phyloP scores from a whole-genome alignment of 2,888 invertebrate genomes.

The Prosopocoilus inquinatus region DNA sequence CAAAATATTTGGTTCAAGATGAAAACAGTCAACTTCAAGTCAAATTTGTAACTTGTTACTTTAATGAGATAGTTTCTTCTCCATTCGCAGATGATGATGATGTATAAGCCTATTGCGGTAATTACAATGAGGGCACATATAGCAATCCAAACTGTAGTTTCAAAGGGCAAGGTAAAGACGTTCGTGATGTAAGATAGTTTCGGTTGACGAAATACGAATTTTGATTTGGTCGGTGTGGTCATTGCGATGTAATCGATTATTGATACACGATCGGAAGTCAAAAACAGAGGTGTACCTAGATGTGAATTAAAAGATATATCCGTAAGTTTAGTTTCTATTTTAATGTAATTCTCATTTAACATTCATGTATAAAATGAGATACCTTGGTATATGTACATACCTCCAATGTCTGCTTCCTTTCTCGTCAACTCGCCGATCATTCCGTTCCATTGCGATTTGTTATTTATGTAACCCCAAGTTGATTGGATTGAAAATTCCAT shows the following conservation, averaged over 20 bases:
- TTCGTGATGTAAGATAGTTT: slow-evolving; percentile 70
- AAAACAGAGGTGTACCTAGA: slow-evolving; percentile 63
- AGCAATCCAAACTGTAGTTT: slow-evolving; percentile 63
- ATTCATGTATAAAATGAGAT: not conserved
- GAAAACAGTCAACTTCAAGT: too few species aligned
- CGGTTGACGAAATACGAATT: slow-evolving; percentile 71
- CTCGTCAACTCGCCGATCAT: slow-evolving; percentile 63
- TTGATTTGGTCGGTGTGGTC: slow-evolving; percentile 65
- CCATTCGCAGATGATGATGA: slow-evolving; percentile 51
- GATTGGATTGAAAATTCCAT: slow-evolving; percentile 54
- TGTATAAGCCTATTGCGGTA: slow-evolving; percentile 47
- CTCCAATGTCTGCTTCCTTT: slow-evolving; percentile 62
- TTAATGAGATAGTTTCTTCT: slow-evolving; percentile 19
- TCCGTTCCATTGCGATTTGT: slow-evolving; percentile 61
- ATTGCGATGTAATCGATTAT: slow-evolving; percentile 67
- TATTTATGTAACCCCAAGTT: slow-evolving; percentile 63
- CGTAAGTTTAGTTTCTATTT: too few species aligned
- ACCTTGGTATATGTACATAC: slow-evolving; percentile 36
- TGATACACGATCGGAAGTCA: slow-evolving; percentile 60
- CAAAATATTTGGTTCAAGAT: too few species aligned
- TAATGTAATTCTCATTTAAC: too few species aligned
- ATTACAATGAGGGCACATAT: slow-evolving; percentile 52
- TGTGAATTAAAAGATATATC: too few species aligned
- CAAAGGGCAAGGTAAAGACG: slow-evolving; percentile 68
- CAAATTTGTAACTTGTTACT: not conserved